Conservation (phyloP, 1,140 invertebrate genomes). For the Lordiphosa collinella region DNA sequence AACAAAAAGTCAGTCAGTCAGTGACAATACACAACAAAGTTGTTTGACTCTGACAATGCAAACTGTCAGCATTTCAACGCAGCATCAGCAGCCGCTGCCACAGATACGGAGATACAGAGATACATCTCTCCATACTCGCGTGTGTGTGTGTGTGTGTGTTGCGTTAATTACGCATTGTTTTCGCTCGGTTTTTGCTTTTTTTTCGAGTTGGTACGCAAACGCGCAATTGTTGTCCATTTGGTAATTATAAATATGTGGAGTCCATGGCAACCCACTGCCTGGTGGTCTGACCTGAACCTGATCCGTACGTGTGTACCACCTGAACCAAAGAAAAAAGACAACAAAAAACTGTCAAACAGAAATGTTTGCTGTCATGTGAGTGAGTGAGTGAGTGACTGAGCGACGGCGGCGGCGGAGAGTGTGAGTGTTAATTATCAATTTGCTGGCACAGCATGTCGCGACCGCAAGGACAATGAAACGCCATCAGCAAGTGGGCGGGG, state of each 20-base stretch:
- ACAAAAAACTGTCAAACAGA: constrained; percentile 65
- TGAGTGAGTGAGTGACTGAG: constrained; percentile 2
- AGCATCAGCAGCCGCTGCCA: constrained; percentile 1
- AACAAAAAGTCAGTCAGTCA: constrained; percentile 30
- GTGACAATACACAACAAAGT: constrained; percentile 44
- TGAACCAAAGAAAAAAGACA: neutral
- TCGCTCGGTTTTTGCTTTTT: constrained; percentile 8
- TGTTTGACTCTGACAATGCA: constrained; percentile 69
- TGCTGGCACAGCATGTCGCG: constrained; percentile 66
- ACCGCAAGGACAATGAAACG: constrained; percentile 71
- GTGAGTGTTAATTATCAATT: constrained; percentile 72
- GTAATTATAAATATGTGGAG: constrained; percentile 68
- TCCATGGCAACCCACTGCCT: constrained; percentile 43
- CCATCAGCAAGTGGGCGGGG: constrained; percentile 42
- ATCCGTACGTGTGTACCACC: constrained; percentile 7
- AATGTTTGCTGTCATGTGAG: constrained; percentile 46
- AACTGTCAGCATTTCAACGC: constrained; percentile 50
- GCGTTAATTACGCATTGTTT: constrained; percentile 73
- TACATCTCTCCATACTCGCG: neutral
- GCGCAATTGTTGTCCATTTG: constrained; percentile 66
- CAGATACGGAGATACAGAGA: constrained; percentile 23
- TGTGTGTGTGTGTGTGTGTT: constrained; percentile 12
- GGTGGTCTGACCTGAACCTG: neutral
- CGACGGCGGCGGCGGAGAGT: constrained; percentile 1
- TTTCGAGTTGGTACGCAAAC: constrained; percentile 2